These are phyloP conservation scores for Sylvilagus bachmani DNA, from an alignment of 2,113 vertebrate genomes.

Conservation along the genomic window DNA sequence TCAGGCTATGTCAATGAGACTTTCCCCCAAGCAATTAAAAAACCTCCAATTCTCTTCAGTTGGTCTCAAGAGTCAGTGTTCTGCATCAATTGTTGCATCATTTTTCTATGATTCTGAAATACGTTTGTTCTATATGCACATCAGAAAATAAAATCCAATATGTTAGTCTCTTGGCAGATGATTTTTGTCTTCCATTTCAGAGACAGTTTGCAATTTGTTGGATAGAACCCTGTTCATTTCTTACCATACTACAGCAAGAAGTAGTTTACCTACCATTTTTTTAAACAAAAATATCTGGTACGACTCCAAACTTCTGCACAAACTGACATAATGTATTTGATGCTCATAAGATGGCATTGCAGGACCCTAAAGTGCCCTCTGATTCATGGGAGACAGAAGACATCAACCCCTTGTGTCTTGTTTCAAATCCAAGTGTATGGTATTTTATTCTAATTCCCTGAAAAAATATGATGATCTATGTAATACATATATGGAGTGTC, in stretches of 20 bases:
- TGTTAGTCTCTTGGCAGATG: slow-evolving; percentile 19
- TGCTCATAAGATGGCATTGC: background rate
- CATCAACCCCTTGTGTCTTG: slow-evolving; percentile 19
- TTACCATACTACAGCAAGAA: background rate
- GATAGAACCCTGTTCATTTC: slow-evolving; percentile 11
- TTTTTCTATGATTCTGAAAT: slow-evolving; percentile 36
- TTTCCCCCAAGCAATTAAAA: slow-evolving; percentile 52
- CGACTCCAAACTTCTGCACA: slow-evolving; percentile 36
- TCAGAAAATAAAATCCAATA: background rate
- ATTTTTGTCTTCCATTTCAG: slow-evolving; percentile 36
- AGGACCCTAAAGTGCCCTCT: slow-evolving; percentile 6
- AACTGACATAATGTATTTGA: background rate
- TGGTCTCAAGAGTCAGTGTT: background rate
- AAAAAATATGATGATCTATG: slow-evolving; percentile 9
- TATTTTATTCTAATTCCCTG: slow-evolving; percentile 44
- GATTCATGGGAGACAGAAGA: slow-evolving; percentile 10
- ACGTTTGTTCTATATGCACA: background rate
- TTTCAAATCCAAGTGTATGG: slow-evolving; percentile 44
- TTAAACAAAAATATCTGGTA: slow-evolving; percentile 12
- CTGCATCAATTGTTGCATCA: slow-evolving; percentile 6
- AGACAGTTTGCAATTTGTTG: background rate
- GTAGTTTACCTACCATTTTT: slow-evolving; percentile 13
- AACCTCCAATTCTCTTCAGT: slow-evolving; percentile 21
- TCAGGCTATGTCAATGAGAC: slow-evolving; percentile 27
- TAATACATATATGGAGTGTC: background rate